Evolutionary conservation across 2,113 vertebrate genomes (phyloP).

Genomic region (Elaphurus davidianus): DNA sequence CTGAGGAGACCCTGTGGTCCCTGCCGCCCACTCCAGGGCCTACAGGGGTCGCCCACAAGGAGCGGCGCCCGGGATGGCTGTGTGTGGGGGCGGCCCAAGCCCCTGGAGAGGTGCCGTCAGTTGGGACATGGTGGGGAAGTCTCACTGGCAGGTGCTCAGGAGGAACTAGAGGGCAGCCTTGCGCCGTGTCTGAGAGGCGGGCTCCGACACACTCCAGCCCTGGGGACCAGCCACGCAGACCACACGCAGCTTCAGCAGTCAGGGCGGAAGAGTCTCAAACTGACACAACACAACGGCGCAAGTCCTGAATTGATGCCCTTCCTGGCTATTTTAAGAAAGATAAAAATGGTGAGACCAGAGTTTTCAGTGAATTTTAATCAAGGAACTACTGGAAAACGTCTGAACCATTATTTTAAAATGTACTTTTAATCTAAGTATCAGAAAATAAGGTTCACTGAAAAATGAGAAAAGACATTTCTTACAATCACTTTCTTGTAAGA

Average conservation of each 20-base stretch:
- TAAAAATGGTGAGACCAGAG: not conserved
- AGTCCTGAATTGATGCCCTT: too few relatives aligned
- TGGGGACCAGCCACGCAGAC: accelerated
- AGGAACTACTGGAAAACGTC: not conserved
- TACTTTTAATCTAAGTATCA: not conserved
- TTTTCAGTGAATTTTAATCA: not conserved
- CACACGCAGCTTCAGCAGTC: not conserved
- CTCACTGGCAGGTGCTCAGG: not conserved
- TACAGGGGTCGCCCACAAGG: accelerated
- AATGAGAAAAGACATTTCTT: not conserved
- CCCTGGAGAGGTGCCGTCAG: too few relatives aligned
- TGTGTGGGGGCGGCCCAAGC: accelerated
- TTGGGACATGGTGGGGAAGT: not conserved
- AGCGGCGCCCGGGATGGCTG: accelerated
- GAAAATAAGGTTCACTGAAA: not conserved
- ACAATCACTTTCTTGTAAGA: not conserved
- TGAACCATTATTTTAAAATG: not conserved
- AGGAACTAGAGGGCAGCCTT: not conserved
- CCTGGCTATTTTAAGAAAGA: not conserved
- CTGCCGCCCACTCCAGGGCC: accelerated
- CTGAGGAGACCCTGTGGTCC: accelerated
- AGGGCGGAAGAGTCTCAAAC: accelerated
- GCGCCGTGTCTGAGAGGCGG: accelerated
- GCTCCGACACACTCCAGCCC: accelerated
- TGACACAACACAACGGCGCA: accelerated